A percentile compares a stretch with the other conserved stretches of the same genome.
Conservation (phyloP, 2,113 vertebrate species). For the Bos indicus region DNA sequence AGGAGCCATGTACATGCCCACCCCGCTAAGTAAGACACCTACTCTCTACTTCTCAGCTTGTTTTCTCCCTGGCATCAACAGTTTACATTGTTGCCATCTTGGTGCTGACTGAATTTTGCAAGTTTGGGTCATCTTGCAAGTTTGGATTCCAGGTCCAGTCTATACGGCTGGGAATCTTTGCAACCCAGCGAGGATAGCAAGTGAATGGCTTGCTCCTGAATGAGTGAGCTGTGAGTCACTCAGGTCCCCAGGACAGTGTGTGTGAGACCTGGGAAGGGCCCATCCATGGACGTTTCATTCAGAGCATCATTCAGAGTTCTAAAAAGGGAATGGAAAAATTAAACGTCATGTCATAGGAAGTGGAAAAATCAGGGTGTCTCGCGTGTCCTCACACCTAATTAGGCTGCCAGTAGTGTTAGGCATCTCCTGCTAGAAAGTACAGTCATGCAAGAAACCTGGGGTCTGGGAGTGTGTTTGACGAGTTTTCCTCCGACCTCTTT, state of each 20-base stretch:
- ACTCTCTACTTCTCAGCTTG: accelerated
- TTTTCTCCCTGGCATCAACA: accelerated
- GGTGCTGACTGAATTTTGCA: not conserved
- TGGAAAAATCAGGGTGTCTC: not conserved
- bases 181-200: accelerated
- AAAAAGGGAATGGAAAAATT: not conserved
- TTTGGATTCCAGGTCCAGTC: not conserved
- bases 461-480: accelerated
- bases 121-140: not conserved
- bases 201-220: accelerated
- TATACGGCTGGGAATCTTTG: not conserved
- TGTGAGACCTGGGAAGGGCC: not conserved
- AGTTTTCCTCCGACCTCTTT: not conserved
- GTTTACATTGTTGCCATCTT: accelerated
- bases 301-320: not conserved
- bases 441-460: too few relatives aligned
- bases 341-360: not conserved
- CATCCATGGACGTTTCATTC: not conserved
- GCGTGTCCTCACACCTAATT: not conserved
- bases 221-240: not conserved
- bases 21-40: not conserved
- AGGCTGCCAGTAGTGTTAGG: not conserved
- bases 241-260: accelerated
- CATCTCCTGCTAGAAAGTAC: not conserved
- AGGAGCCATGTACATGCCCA: accelerated